Evolutionary conservation across 2,888 invertebrate species (phyloP).

Genomic region (Venustoraphidia nigricollis): DNA sequence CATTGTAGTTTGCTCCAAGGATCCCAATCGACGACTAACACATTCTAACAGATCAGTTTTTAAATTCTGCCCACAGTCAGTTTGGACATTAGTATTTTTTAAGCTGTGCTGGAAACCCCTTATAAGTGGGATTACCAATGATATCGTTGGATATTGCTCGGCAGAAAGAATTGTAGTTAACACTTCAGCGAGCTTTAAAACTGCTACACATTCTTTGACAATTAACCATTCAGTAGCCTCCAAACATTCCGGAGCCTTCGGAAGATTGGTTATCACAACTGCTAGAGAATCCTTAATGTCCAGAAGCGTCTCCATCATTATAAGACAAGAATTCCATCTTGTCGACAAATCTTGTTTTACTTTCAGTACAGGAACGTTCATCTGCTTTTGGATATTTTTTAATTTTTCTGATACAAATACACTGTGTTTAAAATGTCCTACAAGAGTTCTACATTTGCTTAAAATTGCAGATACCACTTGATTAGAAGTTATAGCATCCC

Average conservation of each 20-base stretch:
- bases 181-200: not conserved
- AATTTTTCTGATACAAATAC: slow-evolving; percentile 1
- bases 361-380: not conserved
- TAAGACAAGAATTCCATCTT: slow-evolving; percentile 3
- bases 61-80: not conserved
- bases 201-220: not conserved
- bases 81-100: not conserved
- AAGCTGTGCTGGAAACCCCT: not conserved
- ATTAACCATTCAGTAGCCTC: not conserved
- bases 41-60: not conserved
- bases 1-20: not conserved
- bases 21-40: not conserved
- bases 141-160: not conserved
- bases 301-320: not conserved
- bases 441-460: slow-evolving; percentile 2
- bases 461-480: not conserved
- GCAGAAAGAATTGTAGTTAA: not conserved
- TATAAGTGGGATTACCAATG: not conserved
- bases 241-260: not conserved
- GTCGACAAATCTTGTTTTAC: slow-evolving; percentile 2
- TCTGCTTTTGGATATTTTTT: slow-evolving; percentile 2
- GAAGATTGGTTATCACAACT: not conserved
- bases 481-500: not conserved
- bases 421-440: slow-evolving; percentile 3
- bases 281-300: not conserved